Evolutionary conservation across 2,797 vertebrate genomes (phyloP), one percentile per base, ranked within the genome.

Genomic region (Stomatorhinus walkeri): DNA sequence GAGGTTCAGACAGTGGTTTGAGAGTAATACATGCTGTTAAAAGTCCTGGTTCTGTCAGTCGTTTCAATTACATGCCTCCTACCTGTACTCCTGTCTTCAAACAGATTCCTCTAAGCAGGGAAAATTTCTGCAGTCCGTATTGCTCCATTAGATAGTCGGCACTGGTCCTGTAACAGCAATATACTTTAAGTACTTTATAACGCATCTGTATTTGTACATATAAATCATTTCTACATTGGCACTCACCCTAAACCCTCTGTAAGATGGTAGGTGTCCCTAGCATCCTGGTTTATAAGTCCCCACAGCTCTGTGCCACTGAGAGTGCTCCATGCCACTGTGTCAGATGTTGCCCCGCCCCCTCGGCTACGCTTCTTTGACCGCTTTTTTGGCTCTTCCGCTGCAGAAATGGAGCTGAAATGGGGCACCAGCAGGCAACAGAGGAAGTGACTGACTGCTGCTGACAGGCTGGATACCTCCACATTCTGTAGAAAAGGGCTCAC

Each of bases 1-100:
- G 56, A 86, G n/a, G 28, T 16, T 12, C 22, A 14, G 6, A 87
- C 32, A 28, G n/a, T 5, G 43, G 24, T 36, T 59, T 61, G 36
- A 22, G 16, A 87, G 19, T 12, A 59, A 61, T 6, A 48, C 16
- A 46, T 19, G 52, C 8, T 22, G 46, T 8, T 85, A 24, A 48
- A 51, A 61, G 49, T 19, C 43, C 4, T 9, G 49, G 49, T 54
- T 32, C 51, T 56, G 14, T 52, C 49, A 56, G 12, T 40, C 7
- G 6, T 84, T 61, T 56, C n/a, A 24, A 56, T 61, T 7, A 32
- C 22, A 19, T 81, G 5, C 14, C n/a, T 24, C 85, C 28, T 94
- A 97, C 96, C 96, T 97, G 96, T 43, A 97, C 93, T 90, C 96
- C 96, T 46, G 94, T 95, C 93, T 96, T 97, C 85, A 96, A 92